Percentiles rank a stretch among this genome's conserved stretches.
These are phyloP conservation scores for Gonatopus flavifemur DNA, from an alignment of 1,140 invertebrate genomes.

Conservation along the genomic window DNA sequence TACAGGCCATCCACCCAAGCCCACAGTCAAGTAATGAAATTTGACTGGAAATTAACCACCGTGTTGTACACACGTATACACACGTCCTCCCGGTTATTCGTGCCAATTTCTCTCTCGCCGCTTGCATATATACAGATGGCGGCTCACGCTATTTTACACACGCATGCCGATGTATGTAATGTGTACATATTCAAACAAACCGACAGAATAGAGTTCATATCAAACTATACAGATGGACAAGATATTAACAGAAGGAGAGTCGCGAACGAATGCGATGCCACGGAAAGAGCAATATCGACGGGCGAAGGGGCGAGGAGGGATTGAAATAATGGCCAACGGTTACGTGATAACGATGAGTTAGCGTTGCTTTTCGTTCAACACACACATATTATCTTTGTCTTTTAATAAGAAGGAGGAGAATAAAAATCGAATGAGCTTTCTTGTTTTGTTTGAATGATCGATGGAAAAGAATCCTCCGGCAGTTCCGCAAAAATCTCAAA, in stretches of 20 bases:
- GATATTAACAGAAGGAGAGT: too few species aligned
- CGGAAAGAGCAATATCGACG: not conserved
- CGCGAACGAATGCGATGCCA: conserved; percentile 28
- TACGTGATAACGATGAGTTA: conserved; percentile 56
- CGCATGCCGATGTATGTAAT: not conserved
- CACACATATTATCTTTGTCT: too few species aligned
- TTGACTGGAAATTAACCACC: conserved; percentile 56
- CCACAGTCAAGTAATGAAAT: conserved; percentile 55
- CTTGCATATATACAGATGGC: conserved; percentile 20
- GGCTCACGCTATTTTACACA: conserved; percentile 5
- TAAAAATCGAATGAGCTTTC: too few species aligned
- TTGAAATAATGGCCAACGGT: conserved; percentile 48
- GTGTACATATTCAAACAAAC: conserved; percentile 9
- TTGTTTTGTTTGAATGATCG: too few species aligned
- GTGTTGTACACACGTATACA: conserved; percentile 30
- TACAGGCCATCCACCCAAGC: conserved; percentile 36
- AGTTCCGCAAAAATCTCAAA: too few species aligned
- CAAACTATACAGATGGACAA: too few species aligned
- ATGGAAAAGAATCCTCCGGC: too few species aligned
- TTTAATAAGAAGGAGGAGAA: too few species aligned
- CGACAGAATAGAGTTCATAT: too few species aligned
- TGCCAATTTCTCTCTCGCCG: too few species aligned
- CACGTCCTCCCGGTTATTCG: conserved; percentile 19
- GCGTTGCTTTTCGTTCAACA: conserved; percentile 38
- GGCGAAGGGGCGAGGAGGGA: conserved; percentile 21